These are phyloP conservation scores for Muschampia plurimacula DNA, from an alignment of 2,888 invertebrate species.

Conservation along the genomic window DNA sequence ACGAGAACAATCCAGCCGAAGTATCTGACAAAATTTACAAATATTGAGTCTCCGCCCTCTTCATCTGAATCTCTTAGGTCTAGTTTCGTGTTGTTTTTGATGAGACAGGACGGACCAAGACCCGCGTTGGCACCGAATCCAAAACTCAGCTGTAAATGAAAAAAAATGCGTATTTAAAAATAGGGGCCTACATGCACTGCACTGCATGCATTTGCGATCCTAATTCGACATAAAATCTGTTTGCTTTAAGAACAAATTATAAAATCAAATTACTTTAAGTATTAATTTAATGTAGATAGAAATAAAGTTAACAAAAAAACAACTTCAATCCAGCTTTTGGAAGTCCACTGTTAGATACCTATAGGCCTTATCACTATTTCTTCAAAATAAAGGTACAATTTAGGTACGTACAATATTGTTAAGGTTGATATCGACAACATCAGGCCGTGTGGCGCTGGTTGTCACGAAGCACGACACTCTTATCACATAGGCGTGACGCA, in stretches of 20 bases:
- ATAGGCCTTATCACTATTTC: neutral
- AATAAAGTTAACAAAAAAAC: too few species aligned
- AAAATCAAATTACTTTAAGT: too few species aligned
- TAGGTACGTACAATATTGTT: constrained; percentile 62
- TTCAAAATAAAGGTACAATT: neutral
- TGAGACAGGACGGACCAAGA: constrained; percentile 59
- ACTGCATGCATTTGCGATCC: too few species aligned
- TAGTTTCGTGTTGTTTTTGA: constrained; percentile 38
- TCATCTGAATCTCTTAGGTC: constrained; percentile 8
- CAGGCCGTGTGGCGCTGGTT: constrained; percentile 50
- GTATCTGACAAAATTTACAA: constrained; percentile 51
- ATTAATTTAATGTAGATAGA: too few species aligned
- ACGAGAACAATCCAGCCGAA: constrained; percentile 60
- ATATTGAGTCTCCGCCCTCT: constrained; percentile 36
- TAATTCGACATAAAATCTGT: too few species aligned
- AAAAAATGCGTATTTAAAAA: neutral
- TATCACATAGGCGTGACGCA: constrained; percentile 65
- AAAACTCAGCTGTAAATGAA: constrained; percentile 60
- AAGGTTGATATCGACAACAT: constrained; percentile 65
- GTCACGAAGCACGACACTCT: constrained; percentile 61
- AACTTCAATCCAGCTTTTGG: neutral
- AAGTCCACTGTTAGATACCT: neutral
- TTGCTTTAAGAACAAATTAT: too few species aligned
- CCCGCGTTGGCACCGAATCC: constrained; percentile 70
- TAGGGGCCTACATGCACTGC: too few species aligned